Conservation (phyloP, 2,113 vertebrate genomes). For the Ploceus nigricollis region DNA sequence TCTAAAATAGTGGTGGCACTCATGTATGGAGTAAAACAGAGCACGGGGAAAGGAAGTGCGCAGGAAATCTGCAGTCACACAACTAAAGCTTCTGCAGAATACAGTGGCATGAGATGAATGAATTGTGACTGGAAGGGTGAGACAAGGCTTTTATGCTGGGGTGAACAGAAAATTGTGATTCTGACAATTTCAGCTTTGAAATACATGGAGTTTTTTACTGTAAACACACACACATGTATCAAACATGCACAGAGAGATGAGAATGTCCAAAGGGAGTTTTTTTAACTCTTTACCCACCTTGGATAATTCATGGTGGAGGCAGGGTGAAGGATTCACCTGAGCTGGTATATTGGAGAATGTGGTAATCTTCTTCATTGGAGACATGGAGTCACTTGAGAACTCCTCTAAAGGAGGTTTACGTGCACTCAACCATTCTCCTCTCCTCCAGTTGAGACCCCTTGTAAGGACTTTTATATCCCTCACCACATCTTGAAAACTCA, state of each 20-base stretch:
- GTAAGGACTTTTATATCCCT: neutral
- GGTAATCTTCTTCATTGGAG: neutral
- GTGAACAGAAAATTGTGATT: neutral
- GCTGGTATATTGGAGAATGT: neutral
- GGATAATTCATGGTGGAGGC: neutral
- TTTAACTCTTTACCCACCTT: neutral
- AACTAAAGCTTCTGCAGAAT: neutral
- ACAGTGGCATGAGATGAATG: neutral
- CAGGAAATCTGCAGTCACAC: neutral
- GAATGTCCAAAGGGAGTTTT: neutral
- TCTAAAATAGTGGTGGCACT: neutral
- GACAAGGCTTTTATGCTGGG: neutral
- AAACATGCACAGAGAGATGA: neutral
- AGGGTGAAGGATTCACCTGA: neutral
- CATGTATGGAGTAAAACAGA: neutral
- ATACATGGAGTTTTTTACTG: neutral
- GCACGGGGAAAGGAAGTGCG: accelerated
- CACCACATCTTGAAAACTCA: neutral
- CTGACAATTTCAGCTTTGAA: neutral
- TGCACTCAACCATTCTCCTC: neutral
- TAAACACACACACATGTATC: neutral
- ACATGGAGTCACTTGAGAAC: neutral
- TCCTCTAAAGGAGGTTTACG: neutral
- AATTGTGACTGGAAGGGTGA: neutral
- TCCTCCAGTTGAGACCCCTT: neutral